Evolutionary conservation across 2,113 vertebrate species (phyloP).

Genomic region (Glareola pratincola): DNA sequence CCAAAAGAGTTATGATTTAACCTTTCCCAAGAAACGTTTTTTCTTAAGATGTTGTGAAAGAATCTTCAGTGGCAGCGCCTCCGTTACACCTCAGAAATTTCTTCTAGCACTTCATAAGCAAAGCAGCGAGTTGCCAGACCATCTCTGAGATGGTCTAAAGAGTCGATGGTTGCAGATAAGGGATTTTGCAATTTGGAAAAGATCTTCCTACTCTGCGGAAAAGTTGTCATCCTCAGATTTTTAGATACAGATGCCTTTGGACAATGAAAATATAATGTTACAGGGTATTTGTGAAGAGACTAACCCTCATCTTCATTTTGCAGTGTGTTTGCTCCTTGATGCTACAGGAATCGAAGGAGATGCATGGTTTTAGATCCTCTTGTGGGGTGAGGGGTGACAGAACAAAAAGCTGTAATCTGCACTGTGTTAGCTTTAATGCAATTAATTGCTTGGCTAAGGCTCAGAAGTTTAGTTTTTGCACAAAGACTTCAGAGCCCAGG

Average conservation of each 20-base stretch:
- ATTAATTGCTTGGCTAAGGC: not conserved
- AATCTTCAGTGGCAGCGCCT: not conserved
- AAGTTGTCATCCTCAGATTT: not conserved
- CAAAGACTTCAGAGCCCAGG: not conserved
- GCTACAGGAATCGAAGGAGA: not conserved
- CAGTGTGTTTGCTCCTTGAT: not conserved
- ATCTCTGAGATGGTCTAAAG: not conserved
- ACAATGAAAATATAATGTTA: not conserved
- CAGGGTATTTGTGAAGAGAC: not conserved
- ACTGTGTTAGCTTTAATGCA: not conserved
- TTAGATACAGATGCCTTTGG: not conserved
- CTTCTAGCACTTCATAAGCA: not conserved
- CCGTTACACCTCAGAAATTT: not conserved
- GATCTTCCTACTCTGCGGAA: not conserved
- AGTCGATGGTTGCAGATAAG: fast-evolving
- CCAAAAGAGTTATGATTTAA: not conserved
- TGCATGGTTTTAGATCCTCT: not conserved
- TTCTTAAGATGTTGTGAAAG: not conserved
- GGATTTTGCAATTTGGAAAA: not conserved
- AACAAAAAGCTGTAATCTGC: not conserved
- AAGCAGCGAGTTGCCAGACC: not conserved
- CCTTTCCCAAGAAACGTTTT: not conserved
- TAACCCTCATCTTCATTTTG: not conserved
- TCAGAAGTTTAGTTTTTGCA: not conserved
- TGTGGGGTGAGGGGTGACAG: not conserved